These are phyloP conservation scores for Phenacoccus solenopsis DNA, from an alignment of 1,140 invertebrate species.

Conservation along the genomic window DNA sequence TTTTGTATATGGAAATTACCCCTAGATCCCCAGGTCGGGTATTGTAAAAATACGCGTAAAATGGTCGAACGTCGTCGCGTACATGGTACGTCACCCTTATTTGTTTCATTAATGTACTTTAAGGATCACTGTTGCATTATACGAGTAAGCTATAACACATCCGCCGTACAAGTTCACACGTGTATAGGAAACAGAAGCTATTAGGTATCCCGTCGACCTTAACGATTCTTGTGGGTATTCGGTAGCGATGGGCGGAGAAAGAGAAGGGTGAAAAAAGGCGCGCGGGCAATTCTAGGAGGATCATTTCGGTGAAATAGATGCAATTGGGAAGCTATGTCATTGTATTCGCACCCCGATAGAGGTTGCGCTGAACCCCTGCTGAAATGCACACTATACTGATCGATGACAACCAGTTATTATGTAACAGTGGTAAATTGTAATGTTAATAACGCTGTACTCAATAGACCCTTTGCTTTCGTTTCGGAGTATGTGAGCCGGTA, in stretches of 20 bases:
- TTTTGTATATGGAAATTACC: too few species aligned
- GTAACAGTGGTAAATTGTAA: not conserved
- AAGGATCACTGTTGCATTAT: not conserved
- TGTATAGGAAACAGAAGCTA: constrained; percentile 1
- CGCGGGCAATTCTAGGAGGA: too few species aligned
- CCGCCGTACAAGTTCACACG: not conserved
- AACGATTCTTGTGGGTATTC: constrained; percentile 1
- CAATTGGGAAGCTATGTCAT: not conserved
- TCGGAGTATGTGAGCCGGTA: not conserved
- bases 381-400: not conserved
- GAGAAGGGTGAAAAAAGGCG: too few species aligned
- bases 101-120: not conserved
- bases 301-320: not conserved
- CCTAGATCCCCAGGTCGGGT: too few species aligned
- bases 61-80: not conserved
- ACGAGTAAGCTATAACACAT: not conserved
- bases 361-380: not conserved
- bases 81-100: not conserved
- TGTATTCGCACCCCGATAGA: not conserved
- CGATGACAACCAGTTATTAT: constrained; percentile 1
- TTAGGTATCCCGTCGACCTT: not conserved
- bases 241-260: not conserved
- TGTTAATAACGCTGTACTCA: not conserved
- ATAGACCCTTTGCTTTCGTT: not conserved
- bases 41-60: not conserved